phyloP scores from a whole-genome alignment of 2,797 vertebrate genomes.

The Scomberomorus guttatus region DNA sequence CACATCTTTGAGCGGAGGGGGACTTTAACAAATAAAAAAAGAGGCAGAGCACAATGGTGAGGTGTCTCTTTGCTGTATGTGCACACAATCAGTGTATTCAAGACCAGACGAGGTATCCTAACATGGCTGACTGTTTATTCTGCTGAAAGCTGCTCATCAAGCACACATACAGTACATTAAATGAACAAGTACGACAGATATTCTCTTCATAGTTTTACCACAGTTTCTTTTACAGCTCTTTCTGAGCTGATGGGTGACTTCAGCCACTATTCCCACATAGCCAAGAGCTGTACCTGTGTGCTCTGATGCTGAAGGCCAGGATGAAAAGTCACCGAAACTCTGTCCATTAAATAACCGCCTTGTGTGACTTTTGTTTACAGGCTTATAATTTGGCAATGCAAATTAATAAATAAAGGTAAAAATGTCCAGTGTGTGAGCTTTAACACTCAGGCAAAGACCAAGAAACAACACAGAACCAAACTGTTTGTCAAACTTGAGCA shows the following conservation, averaged over 20 bases:
- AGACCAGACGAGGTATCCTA: not conserved
- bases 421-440: not conserved
- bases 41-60: not conserved
- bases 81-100: no score
- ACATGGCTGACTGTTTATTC: not conserved
- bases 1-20: no score
- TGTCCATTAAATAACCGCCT: not conserved
- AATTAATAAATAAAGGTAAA: not conserved
- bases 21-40: not conserved
- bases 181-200: not conserved
- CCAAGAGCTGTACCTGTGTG: not conserved
- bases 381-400: not conserved
- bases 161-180: not conserved
- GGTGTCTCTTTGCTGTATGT: no score
- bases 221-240: not conserved
- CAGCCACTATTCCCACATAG: not conserved
- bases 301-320: no score
- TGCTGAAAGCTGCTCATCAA: not conserved
- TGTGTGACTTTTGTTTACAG: not conserved
- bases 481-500: not conserved
- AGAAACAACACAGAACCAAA: constrained; percentile 1
- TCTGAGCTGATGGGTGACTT: not conserved
- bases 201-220: not conserved
- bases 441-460: not conserved
- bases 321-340: constrained; percentile 7